Base-by-base conservation (phyloP, 1,140 invertebrate genomes). In the Drosophila prosaltans region DNA sequence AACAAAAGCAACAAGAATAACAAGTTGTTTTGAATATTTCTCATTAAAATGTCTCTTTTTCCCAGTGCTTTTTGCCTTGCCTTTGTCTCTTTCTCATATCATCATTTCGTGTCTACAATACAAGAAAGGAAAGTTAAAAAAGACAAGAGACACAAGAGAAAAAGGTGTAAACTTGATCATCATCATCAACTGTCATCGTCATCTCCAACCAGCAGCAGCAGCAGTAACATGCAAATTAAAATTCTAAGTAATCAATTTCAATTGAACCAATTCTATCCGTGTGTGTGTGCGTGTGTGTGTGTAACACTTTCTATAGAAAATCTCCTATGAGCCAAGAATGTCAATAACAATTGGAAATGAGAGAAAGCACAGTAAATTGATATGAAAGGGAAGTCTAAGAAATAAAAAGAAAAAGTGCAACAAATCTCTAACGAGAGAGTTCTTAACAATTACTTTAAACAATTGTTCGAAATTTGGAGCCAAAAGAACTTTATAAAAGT, bases 221-320 rank as follows among this genome's bases (percentile, higher is more conserved):
- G 40, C 63, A 76, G 69, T 70, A 43, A 67, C 54, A 77, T 77
- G 73, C 73, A 77, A 77, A 77, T 77, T 70, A 67, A 40, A 69
- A 77, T 77, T 77, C 74, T 77, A 75, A 69, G 72, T 70, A 72
- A 70, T 70, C 74, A 43, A 76, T 70, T 70, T 45, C 73, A 77
- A 77, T 77, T 77, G 66, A 76, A 60, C 45, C 45, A 60, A 61
- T 48, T 61, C 30, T 77, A 43, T 60, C 32, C 28, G 58, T 59
- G 21, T 45, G 30, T 65, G 6, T 16, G 28, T 32, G 16, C 16
- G 45, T 43, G 3, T 16, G n/a, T 43, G 16, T 43, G 36, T 43
- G 64, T 36, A 60, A 75, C 59, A 76, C 74, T 75, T 76, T 76
- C 74, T 69, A 66, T 21, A 28, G 30, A 74, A 65, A 65, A 32